phyloP scores from a whole-genome alignment of 2,888 invertebrate species.

The Apodemia duryi region DNA sequence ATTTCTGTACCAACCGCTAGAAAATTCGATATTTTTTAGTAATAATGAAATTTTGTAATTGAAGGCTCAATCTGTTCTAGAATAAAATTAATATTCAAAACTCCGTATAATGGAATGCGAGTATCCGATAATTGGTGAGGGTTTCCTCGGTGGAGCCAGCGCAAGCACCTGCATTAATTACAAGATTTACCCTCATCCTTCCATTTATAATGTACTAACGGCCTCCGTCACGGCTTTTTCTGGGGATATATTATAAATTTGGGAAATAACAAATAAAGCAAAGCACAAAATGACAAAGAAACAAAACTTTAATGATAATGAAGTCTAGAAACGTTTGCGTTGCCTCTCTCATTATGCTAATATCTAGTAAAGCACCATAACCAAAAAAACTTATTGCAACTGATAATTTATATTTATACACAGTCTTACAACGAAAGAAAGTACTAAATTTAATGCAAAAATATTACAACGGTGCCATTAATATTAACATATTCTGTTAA shows the following conservation, averaged over 20 bases:
- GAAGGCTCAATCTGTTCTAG: neutral
- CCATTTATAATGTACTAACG: conserved; percentile 65
- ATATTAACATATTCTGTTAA: neutral
- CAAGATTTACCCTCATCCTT: conserved; percentile 67
- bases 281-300: too few relatives aligned
- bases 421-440: conserved; percentile 2
- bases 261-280: too few relatives aligned
- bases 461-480: neutral
- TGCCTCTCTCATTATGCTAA: conserved; percentile 1
- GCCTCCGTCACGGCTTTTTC: conserved; percentile 25
- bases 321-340: neutral
- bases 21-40: too few relatives aligned
- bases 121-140: conserved; percentile 62
- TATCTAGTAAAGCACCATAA: conserved; percentile 9
- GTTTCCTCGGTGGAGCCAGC: conserved; percentile 45
- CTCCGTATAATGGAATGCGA: conserved; percentile 51
- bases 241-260: neutral
- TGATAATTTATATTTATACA: conserved; percentile 2
- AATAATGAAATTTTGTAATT: too few relatives aligned
- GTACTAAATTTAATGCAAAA: neutral
- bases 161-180: conserved; percentile 74
- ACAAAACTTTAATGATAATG: neutral
- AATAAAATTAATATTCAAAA: conserved; percentile 6
- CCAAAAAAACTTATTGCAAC: conserved; percentile 6
- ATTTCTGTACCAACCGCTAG: too few relatives aligned